Evolutionary conservation across 2,797 vertebrate species (phyloP).

Genomic region (Trichosurus vulpecula): DNA sequence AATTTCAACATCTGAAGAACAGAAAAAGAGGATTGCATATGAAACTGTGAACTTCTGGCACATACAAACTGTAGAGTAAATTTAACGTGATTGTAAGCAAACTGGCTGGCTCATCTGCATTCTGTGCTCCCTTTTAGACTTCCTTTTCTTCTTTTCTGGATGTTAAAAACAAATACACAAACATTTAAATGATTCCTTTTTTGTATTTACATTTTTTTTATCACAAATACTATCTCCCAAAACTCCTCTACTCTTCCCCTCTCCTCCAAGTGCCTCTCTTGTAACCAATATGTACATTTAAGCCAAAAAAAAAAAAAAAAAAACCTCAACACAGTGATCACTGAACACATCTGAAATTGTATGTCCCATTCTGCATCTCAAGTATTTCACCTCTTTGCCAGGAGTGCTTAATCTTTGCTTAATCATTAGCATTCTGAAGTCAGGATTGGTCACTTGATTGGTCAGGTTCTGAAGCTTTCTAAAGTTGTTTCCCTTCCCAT

Average conservation of each 20-base stretch:
- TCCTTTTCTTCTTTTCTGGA: background rate
- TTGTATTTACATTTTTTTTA: background rate
- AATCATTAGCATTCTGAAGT: background rate
- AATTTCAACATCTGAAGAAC: background rate
- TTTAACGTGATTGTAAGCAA: background rate
- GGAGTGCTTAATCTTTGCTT: background rate
- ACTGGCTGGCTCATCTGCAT: background rate
- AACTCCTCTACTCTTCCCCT: background rate
- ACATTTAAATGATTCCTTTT: background rate
- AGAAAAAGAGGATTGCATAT: background rate
- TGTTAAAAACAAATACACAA: background rate
- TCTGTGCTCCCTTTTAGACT: background rate
- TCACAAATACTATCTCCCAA: background rate
- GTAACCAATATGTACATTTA: background rate
- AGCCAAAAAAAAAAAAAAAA: background rate
- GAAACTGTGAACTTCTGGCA: no score
- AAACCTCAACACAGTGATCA: background rate
- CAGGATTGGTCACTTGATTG: background rate
- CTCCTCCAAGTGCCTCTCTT: background rate
- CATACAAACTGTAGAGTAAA: background rate
- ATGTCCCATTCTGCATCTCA: background rate
- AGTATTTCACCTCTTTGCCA: background rate
- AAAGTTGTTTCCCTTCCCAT: no score
- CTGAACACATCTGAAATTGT: background rate
- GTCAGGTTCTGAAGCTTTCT: no score